Evolutionary conservation across 2,113 vertebrate species (phyloP).

Genomic region (Hippoglossus stenolepis): DNA sequence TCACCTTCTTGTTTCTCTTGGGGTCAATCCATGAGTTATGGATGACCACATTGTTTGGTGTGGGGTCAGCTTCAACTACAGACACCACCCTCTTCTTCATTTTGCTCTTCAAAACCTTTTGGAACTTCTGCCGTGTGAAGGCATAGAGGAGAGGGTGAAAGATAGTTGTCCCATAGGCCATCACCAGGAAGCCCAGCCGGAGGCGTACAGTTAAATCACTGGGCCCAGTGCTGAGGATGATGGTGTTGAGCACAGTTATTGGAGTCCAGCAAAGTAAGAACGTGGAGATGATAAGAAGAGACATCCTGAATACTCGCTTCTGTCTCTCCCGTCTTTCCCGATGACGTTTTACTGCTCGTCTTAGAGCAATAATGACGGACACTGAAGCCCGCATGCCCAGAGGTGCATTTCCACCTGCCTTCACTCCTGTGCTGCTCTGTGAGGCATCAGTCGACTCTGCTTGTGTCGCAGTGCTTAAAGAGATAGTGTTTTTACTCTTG

Average conservation of each 20-base stretch:
- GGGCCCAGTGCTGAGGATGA: slow-evolving; percentile 93
- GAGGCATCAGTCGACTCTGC: slow-evolving; percentile 88
- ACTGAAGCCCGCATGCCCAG: slow-evolving; percentile 94
- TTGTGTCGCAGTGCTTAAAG: slow-evolving; percentile 86
- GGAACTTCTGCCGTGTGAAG: slow-evolving; percentile 97
- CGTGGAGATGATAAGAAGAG: slow-evolving; percentile 94
- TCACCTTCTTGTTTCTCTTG: slow-evolving; percentile 91
- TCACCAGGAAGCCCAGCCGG: slow-evolving; percentile 93
- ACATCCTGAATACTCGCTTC: slow-evolving; percentile 95
- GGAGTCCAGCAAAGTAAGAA: slow-evolving; percentile 98
- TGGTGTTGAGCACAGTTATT: slow-evolving; percentile 94
- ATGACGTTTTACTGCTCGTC: slow-evolving; percentile 93
- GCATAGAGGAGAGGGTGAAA: slow-evolving; percentile 96
- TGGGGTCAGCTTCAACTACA: slow-evolving; percentile 92
- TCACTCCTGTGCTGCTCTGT: slow-evolving; percentile 86
- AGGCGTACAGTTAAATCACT: slow-evolving; percentile 91
- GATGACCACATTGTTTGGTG: slow-evolving; percentile 93
- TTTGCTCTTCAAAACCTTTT: slow-evolving; percentile 96
- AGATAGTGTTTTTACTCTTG: slow-evolving; percentile 87
- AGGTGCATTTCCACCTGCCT: slow-evolving; percentile 82
- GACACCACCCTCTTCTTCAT: slow-evolving; percentile 98
- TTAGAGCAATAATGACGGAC: slow-evolving; percentile 94
- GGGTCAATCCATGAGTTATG: slow-evolving; percentile 96
- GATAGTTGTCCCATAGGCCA: slow-evolving; percentile 97
- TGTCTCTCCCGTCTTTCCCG: slow-evolving; percentile 92